Evolutionary conservation across 2,113 vertebrate species (phyloP), one percentile per base, ranked within the genome.

Genomic region (Bufo bufo): DNA sequence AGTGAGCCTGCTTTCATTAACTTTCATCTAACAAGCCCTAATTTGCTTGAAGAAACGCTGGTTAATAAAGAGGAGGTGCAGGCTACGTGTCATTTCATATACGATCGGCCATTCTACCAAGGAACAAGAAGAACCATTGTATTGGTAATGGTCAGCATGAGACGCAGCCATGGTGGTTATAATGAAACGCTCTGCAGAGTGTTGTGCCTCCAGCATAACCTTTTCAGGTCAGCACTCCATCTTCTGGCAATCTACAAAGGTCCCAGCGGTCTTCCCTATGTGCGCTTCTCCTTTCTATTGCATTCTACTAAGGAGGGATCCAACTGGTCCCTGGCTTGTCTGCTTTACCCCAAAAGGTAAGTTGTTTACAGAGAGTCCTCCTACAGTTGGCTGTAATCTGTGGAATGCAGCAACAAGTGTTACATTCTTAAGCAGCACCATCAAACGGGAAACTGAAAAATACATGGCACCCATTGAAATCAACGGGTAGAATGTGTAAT

Each of bases 1-100:
- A 84, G 90, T 90, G 85, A 83, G 89, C 71, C 91, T 58, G 88
- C 71, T 91, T 92, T 89, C 80, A 81, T 89, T 93, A 93, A 91
- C 90, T 86, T 80, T 47, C 89, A 90, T 49, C 89, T 90, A 83
- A 66, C 87, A 92, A 90, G 71, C 89, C 75, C 54, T 91, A 91
- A 90, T 90, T 90, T 92, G 90, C 43, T 87, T 85, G 50, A 17
- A 89, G 83, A 90, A 90, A 75, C 84, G 79, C 14, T 90, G 82
- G 4, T 90, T 90, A 89, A 74, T 4, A 77, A 14, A 88, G 82
- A 7, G 90, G 59, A 61, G 90, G 89, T 0, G 0, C n/a, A 69
- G 43, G 77, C 3, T 85, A 87, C 75, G 91, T 9, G 66, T 12
- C 33, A 17, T 59, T 9, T 84, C 16, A 23, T 63, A 50, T 59